Conservation (phyloP, 2,113 vertebrate species). For the Paradoxurus hermaphroditus region DNA sequence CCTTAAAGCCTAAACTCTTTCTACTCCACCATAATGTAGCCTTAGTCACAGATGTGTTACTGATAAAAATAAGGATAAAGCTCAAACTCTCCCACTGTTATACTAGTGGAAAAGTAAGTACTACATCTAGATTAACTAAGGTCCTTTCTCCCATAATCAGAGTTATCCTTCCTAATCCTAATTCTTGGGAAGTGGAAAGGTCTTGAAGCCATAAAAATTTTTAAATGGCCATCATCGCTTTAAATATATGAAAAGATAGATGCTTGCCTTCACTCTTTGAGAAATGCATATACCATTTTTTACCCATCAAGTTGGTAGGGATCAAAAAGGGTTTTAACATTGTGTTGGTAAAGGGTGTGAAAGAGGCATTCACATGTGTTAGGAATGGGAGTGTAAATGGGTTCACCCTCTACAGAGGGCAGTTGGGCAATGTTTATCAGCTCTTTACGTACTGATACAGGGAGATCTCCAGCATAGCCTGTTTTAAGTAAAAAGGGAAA, state of each 20-base stretch:
- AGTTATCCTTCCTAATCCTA: conserved; percentile 41
- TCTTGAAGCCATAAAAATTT: conserved; percentile 21
- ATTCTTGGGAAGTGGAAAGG: conserved; percentile 52
- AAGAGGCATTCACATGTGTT: not conserved
- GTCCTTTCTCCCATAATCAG: not conserved
- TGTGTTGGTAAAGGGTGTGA: not conserved
- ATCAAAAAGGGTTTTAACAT: not conserved
- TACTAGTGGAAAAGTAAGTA: not conserved
- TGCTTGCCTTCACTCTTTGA: not conserved
- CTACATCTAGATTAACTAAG: conserved; percentile 40
- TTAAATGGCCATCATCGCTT: not conserved
- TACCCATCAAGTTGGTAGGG: not conserved
- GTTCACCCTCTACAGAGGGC: not conserved
- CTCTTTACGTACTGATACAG: not conserved
- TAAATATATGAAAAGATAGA: conserved; percentile 41
- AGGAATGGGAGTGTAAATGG: not conserved
- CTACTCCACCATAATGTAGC: not conserved
- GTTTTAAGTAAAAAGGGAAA: conserved; percentile 28
- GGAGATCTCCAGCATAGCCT: not conserved
- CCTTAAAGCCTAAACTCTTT: conserved; percentile 13
- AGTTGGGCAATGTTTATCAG: not conserved
- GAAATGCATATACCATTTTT: not conserved
- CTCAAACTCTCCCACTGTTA: not conserved
- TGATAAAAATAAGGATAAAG: conserved; percentile 31
- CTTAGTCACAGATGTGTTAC: not conserved